Evolutionary conservation across 2,113 vertebrate species (phyloP).

Genomic region (Calidris pugnax): DNA sequence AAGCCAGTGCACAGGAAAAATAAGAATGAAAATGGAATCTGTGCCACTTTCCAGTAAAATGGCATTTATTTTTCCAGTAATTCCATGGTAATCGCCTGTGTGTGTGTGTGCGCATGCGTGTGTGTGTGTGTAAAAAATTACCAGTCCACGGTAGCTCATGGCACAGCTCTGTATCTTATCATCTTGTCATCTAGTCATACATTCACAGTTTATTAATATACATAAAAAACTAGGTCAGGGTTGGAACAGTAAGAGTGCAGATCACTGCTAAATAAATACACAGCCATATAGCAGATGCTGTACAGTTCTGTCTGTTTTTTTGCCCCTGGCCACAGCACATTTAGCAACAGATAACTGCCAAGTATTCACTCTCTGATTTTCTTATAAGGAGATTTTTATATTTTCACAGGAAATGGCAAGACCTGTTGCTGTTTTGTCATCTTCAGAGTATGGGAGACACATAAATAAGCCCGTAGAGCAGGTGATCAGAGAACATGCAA

Average conservation of each 20-base stretch:
- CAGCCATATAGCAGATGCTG: background rate
- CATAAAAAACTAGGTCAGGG: background rate
- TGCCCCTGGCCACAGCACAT: background rate
- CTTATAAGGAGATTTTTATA: background rate
- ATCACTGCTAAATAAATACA: constrained; percentile 3
- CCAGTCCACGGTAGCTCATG: background rate
- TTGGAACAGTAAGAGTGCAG: background rate
- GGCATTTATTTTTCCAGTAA: background rate
- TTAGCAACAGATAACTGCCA: background rate
- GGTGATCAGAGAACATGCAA: background rate
- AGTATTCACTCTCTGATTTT: background rate
- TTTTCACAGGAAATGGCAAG: constrained; percentile 69
- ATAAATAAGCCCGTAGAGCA: constrained; percentile 55
- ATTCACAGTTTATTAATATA: background rate
- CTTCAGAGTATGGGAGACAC: constrained; percentile 67
- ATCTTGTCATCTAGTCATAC: background rate
- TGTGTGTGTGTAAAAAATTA: background rate
- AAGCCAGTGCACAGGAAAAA: background rate
- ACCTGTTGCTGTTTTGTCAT: constrained; percentile 46
- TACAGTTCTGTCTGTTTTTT: background rate
- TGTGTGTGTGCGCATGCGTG: no score
- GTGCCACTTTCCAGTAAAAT: background rate
- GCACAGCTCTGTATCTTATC: background rate
- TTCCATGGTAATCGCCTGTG: background rate
- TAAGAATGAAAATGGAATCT: background rate